phyloP scores from a whole-genome alignment of 2,888 invertebrate species.

The Chaetogeoica ovagalla region DNA sequence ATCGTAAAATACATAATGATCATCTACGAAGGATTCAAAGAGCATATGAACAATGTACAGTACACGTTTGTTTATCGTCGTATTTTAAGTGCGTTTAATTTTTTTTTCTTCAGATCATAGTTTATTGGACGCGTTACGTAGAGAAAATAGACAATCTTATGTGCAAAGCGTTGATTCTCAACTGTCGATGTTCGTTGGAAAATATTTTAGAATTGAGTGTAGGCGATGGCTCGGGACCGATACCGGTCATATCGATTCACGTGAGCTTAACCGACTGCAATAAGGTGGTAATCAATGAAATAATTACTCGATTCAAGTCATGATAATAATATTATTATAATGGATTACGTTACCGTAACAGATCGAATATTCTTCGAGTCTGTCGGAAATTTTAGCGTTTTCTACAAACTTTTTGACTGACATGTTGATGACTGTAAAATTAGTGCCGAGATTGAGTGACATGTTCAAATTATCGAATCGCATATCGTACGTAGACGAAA shows the following conservation, averaged over 20 bases:
- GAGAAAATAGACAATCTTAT: constrained; percentile 26
- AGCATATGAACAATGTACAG: constrained; percentile 16
- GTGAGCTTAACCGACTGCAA: constrained; percentile 7
- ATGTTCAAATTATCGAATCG: neutral
- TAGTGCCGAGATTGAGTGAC: constrained; percentile 9
- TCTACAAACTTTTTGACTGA: constrained; percentile 25
- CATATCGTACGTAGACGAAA: constrained; percentile 11
- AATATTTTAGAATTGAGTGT: constrained; percentile 36
- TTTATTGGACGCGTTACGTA: constrained; percentile 35
- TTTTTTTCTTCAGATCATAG: constrained; percentile 1
- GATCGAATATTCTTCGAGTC: constrained; percentile 13
- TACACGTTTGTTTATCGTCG: no score
- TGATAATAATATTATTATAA: no score
- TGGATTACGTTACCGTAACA: neutral
- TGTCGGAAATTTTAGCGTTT: constrained; percentile 27
- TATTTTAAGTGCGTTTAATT: no score
- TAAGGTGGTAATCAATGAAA: constrained; percentile 2
- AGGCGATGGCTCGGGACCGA: constrained; percentile 30
- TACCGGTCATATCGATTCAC: constrained; percentile 12
- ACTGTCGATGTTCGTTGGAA: constrained; percentile 26
- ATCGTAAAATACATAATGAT: constrained; percentile 24
- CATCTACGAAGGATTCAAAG: constrained; percentile 17
- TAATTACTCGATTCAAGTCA: neutral
- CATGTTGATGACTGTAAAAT: constrained; percentile 1
- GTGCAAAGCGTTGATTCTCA: constrained; percentile 36